A percentile compares a stretch with the other conserved stretches of the same genome.
phyloP scores from a whole-genome alignment of 2,888 invertebrate genomes.

The Hirtodrosophila histrioides region DNA sequence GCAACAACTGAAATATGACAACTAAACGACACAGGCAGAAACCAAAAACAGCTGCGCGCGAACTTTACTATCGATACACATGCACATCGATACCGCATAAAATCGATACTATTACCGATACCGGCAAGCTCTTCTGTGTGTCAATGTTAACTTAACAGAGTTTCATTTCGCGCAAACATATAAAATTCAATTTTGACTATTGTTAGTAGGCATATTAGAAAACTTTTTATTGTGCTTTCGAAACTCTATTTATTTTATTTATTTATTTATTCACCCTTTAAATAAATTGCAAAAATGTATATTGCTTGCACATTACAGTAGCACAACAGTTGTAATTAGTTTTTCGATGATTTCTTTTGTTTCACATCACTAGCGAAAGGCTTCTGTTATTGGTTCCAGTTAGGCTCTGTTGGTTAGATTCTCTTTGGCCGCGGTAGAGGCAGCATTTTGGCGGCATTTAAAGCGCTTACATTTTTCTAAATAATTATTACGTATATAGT shows the following conservation, averaged over 20 bases:
- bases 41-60: slow-evolving; percentile 48
- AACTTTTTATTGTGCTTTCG: background rate
- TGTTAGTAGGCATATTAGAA: background rate
- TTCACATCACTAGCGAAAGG: slow-evolving; percentile 32
- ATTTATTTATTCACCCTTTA: no score
- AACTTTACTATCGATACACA: slow-evolving; percentile 42
- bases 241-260: background rate
- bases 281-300: background rate
- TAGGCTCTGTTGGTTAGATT: slow-evolving; percentile 32
- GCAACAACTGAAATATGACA: slow-evolving; percentile 36
- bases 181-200: no score
- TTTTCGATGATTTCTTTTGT: slow-evolving; percentile 4
- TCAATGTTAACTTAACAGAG: no score
- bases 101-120: background rate
- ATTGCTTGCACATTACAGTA: background rate
- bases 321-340: slow-evolving; percentile 5
- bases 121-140: no score
- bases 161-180: no score
- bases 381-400: slow-evolving; percentile 31
- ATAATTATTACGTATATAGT: slow-evolving; percentile 19
- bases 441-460: slow-evolving; percentile 45
- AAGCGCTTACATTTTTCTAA: slow-evolving; percentile 22
- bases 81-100: background rate
- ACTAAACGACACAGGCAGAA: slow-evolving; percentile 16
- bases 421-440: slow-evolving; percentile 24